phyloP scores from a whole-genome alignment of 2,113 vertebrate genomes.

The Chlorocebus sabaeus region DNA sequence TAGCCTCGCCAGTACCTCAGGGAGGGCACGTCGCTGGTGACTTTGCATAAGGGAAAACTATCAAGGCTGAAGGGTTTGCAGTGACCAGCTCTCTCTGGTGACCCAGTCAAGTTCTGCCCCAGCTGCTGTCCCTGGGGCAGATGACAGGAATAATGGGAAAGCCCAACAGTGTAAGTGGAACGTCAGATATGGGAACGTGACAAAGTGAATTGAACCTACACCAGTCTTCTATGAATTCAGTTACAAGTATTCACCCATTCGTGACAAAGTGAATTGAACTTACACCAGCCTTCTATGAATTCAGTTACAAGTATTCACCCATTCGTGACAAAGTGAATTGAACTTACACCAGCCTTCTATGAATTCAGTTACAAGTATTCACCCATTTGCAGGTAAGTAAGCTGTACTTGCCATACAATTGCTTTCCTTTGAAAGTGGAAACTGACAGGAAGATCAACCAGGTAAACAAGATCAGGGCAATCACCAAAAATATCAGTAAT shows the following conservation, averaged over 20 bases:
- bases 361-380: background rate
- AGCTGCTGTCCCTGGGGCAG: background rate
- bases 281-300: background rate
- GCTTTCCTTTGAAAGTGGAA: constrained; percentile 16
- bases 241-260: background rate
- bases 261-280: background rate
- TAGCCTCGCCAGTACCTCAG: background rate
- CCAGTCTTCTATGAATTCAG: background rate
- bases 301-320: background rate
- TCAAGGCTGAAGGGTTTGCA: background rate
- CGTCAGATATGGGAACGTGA: background rate
- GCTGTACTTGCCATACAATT: background rate
- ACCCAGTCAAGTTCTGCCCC: background rate
- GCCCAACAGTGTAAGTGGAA: background rate
- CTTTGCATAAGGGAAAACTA: background rate
- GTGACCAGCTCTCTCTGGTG: background rate
- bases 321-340: background rate
- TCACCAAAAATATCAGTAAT: background rate
- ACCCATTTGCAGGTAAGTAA: background rate
- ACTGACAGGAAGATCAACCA: background rate
- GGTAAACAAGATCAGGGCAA: background rate
- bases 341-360: background rate
- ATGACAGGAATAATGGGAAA: background rate
- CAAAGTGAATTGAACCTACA: background rate
- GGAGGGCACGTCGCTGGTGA: background rate